Evolutionary conservation across 64 coral and sea anemone genomes (phyloP), one percentile per base, ranked within the genome.

Genomic region (Astreopora myriophthalma): DNA sequence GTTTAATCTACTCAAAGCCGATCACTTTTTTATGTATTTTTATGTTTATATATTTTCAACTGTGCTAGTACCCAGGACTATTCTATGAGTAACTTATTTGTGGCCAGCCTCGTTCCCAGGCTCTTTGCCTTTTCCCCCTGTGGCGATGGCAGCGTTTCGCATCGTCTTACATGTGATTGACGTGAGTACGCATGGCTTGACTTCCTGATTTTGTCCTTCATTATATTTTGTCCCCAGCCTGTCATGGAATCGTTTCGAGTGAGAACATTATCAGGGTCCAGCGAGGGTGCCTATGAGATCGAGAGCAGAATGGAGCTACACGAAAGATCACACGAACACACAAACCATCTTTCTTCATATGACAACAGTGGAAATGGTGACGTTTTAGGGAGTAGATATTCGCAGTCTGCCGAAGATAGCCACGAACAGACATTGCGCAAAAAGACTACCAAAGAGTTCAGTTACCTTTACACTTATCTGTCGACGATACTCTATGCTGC

Each of bases 401-500:
- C 19, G 6, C 32, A 73, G 14, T 37, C 29, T 17, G 22, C 79
- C 22, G 79, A 63, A 4, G 49, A 58, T 11, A 83, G 79, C 57
- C 20, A 27, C 49, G 79, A 83, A 38, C 52, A 83, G 37, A 64
- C 79, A 10, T 28, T 60, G 4, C 20, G 12, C 31, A 83, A 83
- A 64, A 83, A 57, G 57, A 64, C 52, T 35, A 11, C 30, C 31
- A 63, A 24, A 83, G 55, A 64, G 9, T n/a, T 37, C 14, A 65
- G 57, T 23, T 64, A 83, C 22, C 58, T 83, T 16, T 64, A 64
- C 55, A 64, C 79, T 28, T 83, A 64, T 64, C 33, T 83, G 13
- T 83, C 79, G 12, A 83, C 79, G 8, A 11, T 65, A 0, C 20
- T 83, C 1, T 83, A 64, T 65, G 33, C 33, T 13, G 8, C n/a